Base-by-base conservation (phyloP, 1,140 invertebrate species). In the Psix sp. region DNA sequence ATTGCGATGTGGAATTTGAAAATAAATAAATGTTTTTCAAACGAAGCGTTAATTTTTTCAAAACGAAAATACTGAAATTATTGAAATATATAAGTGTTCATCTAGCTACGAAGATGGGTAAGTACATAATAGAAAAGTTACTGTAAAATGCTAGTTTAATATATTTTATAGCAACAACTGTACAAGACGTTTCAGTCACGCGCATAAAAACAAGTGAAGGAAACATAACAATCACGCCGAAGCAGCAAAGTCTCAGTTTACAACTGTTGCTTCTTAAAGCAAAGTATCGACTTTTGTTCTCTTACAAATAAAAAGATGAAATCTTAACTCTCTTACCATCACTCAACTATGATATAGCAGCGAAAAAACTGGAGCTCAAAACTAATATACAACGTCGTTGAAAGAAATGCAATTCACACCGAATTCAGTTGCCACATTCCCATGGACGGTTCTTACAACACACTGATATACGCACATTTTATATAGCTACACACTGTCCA, bases 91-190 rank as follows among this genome's bases (percentile, higher is more conserved):
- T 10, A 16, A 4, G 7, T 4, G 21, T 24, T 24, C 3, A 24
- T n/a, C n/a, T n/a, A n/a, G 29, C 43, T 9, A n/a, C 15, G 13
- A 29, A 70, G 66, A 56, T 70, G 56, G 62, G 66, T 60, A 70
- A n/a, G n/a, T n/a, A 11, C 35, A 48, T 46, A 54, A 63, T 80
- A 76, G 35, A 35, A 51, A 46, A 54, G 45, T 65, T 81, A 75
- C 80, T 86, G 82, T 85, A 85, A 87, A 86, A 87, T 84, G 84
- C 84, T 85, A 84, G 86, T 85, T 81, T 85, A 71, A 84, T 87
- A 84, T 86, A 86, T 86, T 73, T 87, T 82, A 85, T 87, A 86
- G 85, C 85, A 87, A 86, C 84, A 85, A 85, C 83, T 87, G 84
- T 87, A 87, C 85, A 87, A 82, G 52, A 60, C 35, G 77, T 81